These are phyloP conservation scores for Pimephales promelas DNA, from an alignment of 2,113 vertebrate genomes.

Conservation along the genomic window DNA sequence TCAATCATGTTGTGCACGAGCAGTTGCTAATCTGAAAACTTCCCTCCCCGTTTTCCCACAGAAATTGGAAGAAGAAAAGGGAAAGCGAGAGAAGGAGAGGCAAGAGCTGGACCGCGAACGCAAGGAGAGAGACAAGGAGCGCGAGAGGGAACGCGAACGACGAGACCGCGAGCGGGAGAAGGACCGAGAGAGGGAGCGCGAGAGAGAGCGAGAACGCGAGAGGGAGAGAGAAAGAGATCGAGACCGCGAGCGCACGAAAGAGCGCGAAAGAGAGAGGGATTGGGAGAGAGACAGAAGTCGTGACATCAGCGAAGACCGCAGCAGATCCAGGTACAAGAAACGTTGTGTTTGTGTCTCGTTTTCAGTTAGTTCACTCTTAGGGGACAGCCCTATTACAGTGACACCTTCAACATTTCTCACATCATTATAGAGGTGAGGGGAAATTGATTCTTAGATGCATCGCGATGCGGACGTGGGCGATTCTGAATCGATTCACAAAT, in stretches of 20 bases:
- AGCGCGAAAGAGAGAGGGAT: slow-evolving; percentile 83
- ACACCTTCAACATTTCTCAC: too few species aligned
- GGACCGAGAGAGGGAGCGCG: slow-evolving; percentile 89
- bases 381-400: too few species aligned
- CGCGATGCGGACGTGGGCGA: too few species aligned
- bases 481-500: too few species aligned
- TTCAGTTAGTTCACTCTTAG: too few species aligned
- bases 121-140: slow-evolving; percentile 77
- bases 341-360: too few species aligned
- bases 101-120: slow-evolving; percentile 93
- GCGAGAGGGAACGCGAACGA: slow-evolving; percentile 74
- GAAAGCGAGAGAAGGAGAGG: slow-evolving; percentile 93
- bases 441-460: too few species aligned
- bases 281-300: slow-evolving; percentile 85
- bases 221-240: slow-evolving; percentile 71
- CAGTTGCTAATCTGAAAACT: slow-evolving; percentile 58
- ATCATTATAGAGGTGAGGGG: too few species aligned
- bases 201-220: slow-evolving; percentile 84
- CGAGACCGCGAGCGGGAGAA: slow-evolving; percentile 94
- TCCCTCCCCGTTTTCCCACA: slow-evolving; percentile 88
- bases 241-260: slow-evolving; percentile 84
- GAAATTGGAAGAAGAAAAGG: slow-evolving; percentile 99
- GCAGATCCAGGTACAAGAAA: slow-evolving; percentile 85
- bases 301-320: slow-evolving; percentile 85
- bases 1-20: background rate